Evolutionary conservation across 2,113 vertebrate genomes (phyloP).

Genomic region (Sapayoa aenigma): DNA sequence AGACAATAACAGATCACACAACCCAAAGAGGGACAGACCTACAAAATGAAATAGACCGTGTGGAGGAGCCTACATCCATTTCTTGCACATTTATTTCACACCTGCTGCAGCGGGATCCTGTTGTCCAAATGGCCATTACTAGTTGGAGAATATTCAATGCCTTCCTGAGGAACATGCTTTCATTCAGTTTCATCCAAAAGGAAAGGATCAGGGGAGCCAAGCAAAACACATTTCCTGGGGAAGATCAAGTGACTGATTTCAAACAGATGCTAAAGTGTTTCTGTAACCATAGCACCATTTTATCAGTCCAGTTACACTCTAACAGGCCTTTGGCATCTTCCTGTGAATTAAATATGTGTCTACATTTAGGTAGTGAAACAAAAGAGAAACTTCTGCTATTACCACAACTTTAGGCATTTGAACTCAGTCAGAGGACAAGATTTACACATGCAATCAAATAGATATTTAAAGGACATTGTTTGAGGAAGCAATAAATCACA

Average conservation of each 20-base stretch:
- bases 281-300: not conserved
- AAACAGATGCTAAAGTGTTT: not conserved
- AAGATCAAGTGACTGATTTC: not conserved
- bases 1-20: not conserved
- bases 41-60: accelerated
- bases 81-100: not conserved
- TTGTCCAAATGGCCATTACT: not conserved
- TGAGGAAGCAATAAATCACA: not conserved
- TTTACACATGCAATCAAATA: not conserved
- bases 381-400: not conserved
- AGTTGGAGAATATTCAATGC: not conserved
- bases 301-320: not conserved
- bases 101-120: accelerated
- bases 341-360: not conserved
- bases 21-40: not conserved
- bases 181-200: not conserved
- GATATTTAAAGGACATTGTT: not conserved
- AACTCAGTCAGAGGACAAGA: not conserved
- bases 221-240: not conserved
- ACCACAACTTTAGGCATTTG: not conserved
- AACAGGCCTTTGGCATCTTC: not conserved
- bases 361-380: not conserved
- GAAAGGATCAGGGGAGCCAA: not conserved
- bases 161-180: not conserved
- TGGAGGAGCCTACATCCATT: not conserved